Conservation (phyloP, 2,113 vertebrate genomes). For the Prolemur simus region DNA sequence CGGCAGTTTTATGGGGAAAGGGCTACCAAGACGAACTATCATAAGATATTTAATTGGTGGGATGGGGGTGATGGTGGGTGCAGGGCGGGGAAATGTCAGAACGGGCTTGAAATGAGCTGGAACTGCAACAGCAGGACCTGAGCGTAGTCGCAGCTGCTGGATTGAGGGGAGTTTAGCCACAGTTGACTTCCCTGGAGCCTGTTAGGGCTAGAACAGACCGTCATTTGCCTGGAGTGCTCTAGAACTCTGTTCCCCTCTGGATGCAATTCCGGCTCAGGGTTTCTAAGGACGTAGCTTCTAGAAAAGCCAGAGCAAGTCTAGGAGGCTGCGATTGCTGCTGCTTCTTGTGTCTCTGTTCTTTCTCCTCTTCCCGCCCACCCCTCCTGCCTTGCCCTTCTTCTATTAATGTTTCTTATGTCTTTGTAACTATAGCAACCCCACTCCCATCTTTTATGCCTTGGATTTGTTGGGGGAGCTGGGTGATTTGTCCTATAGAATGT, state of each 20-base stretch:
- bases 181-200: neutral
- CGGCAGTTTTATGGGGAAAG: neutral
- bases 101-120: neutral
- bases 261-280: neutral
- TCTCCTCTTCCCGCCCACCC: neutral
- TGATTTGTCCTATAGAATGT: neutral
- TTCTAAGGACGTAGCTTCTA: neutral
- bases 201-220: neutral
- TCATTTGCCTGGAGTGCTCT: neutral
- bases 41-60: neutral
- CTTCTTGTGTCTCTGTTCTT: neutral
- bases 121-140: neutral
- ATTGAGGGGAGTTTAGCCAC: neutral
- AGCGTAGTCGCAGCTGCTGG: neutral
- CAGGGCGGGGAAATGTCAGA: neutral
- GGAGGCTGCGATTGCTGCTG: neutral
- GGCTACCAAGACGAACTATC: neutral
- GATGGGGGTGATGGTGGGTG: neutral
- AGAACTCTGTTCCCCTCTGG: neutral
- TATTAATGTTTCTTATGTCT: neutral
- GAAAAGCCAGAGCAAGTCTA: neutral
- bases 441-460: neutral
- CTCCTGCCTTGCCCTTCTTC: neutral
- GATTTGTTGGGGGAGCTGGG: neutral
- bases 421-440: neutral